These are phyloP conservation scores for Elaeidobius kamerunicus DNA, from an alignment of 2,888 invertebrate species.

Conservation along the genomic window DNA sequence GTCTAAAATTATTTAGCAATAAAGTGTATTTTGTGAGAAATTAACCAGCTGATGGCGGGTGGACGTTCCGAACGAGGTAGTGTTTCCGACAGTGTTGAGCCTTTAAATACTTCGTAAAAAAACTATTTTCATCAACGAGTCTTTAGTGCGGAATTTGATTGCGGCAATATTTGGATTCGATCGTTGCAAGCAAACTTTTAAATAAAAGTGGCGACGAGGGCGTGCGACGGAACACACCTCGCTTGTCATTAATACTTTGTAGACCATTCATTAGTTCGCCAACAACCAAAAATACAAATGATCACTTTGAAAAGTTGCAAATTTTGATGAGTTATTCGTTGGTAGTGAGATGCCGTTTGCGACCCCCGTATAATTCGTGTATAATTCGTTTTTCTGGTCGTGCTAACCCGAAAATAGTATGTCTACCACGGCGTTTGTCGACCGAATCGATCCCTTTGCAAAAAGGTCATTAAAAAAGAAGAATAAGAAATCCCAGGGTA, in stretches of 20 bases:
- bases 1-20: conserved; percentile 55
- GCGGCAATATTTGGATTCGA: conserved; percentile 24
- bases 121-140: conserved; percentile 14
- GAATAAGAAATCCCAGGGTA: conserved; percentile 98
- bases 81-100: conserved; percentile 40
- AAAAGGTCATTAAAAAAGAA: conserved; percentile 98
- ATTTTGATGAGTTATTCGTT: conserved; percentile 44
- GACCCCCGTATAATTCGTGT: conserved; percentile 41
- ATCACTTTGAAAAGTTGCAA: conserved; percentile 43
- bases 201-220: conserved; percentile 38
- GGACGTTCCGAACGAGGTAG: conserved; percentile 48
- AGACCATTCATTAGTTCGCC: conserved; percentile 45
- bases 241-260: conserved; percentile 46
- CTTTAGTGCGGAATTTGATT: conserved; percentile 30
- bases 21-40: conserved; percentile 53
- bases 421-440: conserved; percentile 92
- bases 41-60: conserved; percentile 54
- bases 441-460: conserved; percentile 99
- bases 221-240: conserved; percentile 46
- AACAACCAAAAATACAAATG: conserved; percentile 39
- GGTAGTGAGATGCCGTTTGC: conserved; percentile 46
- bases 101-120: conserved; percentile 34
- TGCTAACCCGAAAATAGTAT: conserved; percentile 52
- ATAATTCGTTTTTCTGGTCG: conserved; percentile 25
- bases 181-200: conserved; percentile 12